Conservation (phyloP, 2,797 vertebrate genomes). For the Chrosomus eos region DNA sequence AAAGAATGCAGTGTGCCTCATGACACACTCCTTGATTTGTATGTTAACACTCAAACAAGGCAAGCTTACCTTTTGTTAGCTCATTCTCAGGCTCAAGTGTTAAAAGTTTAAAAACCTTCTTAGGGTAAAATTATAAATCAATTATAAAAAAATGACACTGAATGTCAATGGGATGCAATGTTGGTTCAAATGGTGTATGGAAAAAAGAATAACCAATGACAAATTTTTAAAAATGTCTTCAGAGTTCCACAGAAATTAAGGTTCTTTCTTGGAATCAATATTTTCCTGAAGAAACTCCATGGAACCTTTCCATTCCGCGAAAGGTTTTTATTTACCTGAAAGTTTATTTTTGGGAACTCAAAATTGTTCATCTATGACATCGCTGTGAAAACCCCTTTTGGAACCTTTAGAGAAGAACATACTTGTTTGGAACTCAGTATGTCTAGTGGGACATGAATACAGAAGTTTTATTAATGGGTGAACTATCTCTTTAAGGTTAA, state of each 20-base stretch:
- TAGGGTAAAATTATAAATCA: not conserved
- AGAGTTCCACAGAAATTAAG: not conserved
- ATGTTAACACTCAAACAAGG: slow-evolving; percentile 13
- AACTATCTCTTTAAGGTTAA: not conserved
- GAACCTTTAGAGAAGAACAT: not conserved
- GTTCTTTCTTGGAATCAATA: not conserved
- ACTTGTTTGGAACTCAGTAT: not conserved
- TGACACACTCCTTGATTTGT: slow-evolving; percentile 18
- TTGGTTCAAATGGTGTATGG: not conserved
- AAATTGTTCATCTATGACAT: not conserved
- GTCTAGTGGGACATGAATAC: not conserved
- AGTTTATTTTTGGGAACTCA: not conserved
- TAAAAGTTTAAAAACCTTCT: not conserved
- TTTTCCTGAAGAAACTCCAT: not conserved
- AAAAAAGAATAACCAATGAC: not conserved
- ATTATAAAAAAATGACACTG: not conserved
- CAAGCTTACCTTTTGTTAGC: not conserved
- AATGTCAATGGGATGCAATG: not conserved
- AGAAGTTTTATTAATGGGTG: not conserved
- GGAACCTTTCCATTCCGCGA: not conserved
- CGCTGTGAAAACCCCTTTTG: not conserved
- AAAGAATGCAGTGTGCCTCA: slow-evolving; percentile 12
- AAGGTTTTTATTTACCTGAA: too few species aligned
- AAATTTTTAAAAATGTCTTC: not conserved
- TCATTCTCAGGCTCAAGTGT: not conserved